phyloP scores from a whole-genome alignment of 1,140 invertebrate species.

The Bombus vancouverensis region DNA sequence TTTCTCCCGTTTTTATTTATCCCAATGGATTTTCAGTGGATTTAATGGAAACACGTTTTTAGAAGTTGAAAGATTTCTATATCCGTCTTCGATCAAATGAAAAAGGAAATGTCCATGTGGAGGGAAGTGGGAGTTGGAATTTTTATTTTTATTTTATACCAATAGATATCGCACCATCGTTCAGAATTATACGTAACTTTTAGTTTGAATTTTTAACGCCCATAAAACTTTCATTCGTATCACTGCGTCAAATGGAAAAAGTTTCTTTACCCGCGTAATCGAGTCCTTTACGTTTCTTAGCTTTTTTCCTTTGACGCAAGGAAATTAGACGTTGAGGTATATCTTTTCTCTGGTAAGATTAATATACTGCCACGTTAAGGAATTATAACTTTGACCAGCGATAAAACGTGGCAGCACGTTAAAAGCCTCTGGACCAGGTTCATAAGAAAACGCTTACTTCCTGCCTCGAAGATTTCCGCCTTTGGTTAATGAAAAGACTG shows the following conservation, averaged over 20 bases:
- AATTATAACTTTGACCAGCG: slow-evolving; percentile 16
- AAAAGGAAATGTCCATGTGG: rapidly evolving
- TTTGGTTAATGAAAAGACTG: slow-evolving; percentile 22
- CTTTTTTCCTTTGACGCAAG: neutral
- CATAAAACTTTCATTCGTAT: neutral
- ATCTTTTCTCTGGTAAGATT: neutral
- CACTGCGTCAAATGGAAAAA: neutral
- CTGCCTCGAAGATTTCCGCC: slow-evolving; percentile 2
- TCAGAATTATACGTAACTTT: no score
- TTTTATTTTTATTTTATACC: no score
- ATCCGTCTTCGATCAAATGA: no score
- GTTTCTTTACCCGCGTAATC: neutral
- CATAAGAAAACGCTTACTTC: slow-evolving; percentile 9
- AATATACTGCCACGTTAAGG: neutral
- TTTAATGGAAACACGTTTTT: no score
- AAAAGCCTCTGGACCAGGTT: neutral
- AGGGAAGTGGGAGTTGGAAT: no score
- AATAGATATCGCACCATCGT: no score
- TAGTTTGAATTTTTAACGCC: neutral
- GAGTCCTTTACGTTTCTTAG: neutral
- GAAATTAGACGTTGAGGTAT: neutral
- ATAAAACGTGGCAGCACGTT: slow-evolving; percentile 2
- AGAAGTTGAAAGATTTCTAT: no score
- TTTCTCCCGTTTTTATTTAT: no score
- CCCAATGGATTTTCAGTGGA: no score